Base-by-base conservation (phyloP, 2,888 invertebrate species). In the Raillietiella orientalis region DNA sequence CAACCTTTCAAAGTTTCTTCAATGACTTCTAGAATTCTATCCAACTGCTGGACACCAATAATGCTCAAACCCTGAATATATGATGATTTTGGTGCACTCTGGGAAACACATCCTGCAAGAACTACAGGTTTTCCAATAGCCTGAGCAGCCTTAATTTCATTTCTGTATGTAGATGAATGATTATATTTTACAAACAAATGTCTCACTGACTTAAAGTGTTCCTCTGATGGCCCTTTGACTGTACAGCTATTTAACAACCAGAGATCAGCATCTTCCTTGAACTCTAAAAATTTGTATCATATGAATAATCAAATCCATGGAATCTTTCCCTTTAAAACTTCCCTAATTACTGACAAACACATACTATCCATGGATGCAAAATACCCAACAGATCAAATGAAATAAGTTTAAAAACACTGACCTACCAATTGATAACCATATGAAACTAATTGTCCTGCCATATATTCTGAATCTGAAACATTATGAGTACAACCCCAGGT, bases 401-500 rank as follows among this genome's bases (percentile, higher is more conserved):
- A 17, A 8, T 10, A 2, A 13, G 6, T n/a, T 2, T 4, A 5
- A 30, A 28, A 8, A 32, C 26, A 43, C 42, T 43, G 37, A 53
- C 53, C 47, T 0, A 70, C 72, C 24, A 87, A 53, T 28, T 56
- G 59, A 44, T 84, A 90, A 0, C 87, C 90, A 38, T 67, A 72
- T 0, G 67, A 59, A 1, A 74, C 66, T 29, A 96, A 50, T 36
- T 84, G 65, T 0, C 93, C 93, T 0, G 84, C 82, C 93, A 96
- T 96, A 43, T 96, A 96, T 52, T 96, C 93, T 2, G 79, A 72
- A 45, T 96, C 93, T 0, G 84, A 84, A 44, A 65, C 84, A 47
- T 96, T 96, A 50, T 96, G 93, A 0, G 87, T 71, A 45, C 90
- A 93, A 4, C 90, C 90, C 90, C 87, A 90, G 29, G 87, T 90